A percentile compares a stretch with the other conserved stretches of the same genome.
These are phyloP conservation scores for Poecile atricapillus DNA, from an alignment of 2,113 vertebrate species.

Conservation along the genomic window DNA sequence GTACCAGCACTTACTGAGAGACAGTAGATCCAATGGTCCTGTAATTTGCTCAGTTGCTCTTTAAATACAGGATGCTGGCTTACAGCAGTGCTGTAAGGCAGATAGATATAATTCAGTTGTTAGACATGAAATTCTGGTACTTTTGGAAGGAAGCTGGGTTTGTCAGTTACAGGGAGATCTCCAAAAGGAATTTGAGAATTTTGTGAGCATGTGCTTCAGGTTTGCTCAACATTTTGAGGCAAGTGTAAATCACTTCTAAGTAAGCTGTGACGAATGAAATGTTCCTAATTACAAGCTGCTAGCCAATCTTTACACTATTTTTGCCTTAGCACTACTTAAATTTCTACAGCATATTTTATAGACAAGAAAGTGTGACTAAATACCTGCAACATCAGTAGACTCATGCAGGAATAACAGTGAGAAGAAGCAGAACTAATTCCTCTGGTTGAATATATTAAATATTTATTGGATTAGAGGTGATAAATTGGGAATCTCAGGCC, in stretches of 20 bases:
- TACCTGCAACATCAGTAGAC: background rate
- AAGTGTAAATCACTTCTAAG: slow-evolving; percentile 60
- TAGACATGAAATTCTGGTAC: background rate
- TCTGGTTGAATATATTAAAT: background rate
- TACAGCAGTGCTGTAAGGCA: background rate
- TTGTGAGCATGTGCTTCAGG: background rate
- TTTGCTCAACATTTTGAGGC: slow-evolving; percentile 37
- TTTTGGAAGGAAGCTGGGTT: background rate
- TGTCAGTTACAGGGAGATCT: background rate
- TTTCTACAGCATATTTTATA: slow-evolving; percentile 39
- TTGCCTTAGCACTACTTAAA: slow-evolving; percentile 49
- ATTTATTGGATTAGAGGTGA: background rate
- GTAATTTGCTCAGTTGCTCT: background rate
- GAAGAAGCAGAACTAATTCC: background rate
- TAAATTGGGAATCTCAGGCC: background rate
- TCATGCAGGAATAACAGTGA: background rate
- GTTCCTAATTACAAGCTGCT: slow-evolving; percentile 59
- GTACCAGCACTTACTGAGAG: background rate
- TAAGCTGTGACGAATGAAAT: slow-evolving; percentile 46
- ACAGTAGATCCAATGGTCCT: background rate
- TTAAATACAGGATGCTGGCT: background rate
- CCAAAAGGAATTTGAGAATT: slow-evolving; percentile 22
- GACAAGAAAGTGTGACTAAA: slow-evolving; percentile 1
- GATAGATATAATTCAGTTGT: background rate
- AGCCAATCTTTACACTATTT: slow-evolving; percentile 47